These are phyloP conservation scores for Conus canariensis DNA, from an alignment of 2,888 invertebrate genomes.

Conservation along the genomic window DNA sequence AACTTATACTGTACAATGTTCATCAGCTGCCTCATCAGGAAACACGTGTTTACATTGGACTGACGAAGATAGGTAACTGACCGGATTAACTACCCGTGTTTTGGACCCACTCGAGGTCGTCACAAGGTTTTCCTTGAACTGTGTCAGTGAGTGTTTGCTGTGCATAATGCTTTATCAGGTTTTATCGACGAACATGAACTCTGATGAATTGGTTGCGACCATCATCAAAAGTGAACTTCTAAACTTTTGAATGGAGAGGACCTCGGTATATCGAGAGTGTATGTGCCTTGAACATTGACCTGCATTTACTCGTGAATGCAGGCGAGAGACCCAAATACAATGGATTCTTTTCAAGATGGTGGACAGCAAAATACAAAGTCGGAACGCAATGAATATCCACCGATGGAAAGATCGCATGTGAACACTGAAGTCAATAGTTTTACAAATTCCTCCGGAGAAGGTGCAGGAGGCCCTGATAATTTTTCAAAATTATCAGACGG, in stretches of 20 bases:
- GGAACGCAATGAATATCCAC: slow-evolving; percentile 65
- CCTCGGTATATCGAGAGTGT: not conserved
- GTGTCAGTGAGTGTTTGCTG: slow-evolving; percentile 58
- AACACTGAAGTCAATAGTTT: slow-evolving; percentile 73
- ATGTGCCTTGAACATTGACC: slow-evolving; percentile 8
- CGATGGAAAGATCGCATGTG: slow-evolving; percentile 71
- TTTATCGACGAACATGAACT: slow-evolving; percentile 64
- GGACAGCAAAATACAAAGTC: slow-evolving; percentile 73
- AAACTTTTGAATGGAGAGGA: slow-evolving; percentile 46
- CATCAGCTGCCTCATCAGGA: slow-evolving; percentile 62
- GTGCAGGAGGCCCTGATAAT: slow-evolving; percentile 64
- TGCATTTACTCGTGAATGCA: not conserved
- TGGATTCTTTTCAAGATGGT: slow-evolving; percentile 78
- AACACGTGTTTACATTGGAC: slow-evolving; percentile 69
- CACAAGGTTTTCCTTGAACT: slow-evolving; percentile 52
- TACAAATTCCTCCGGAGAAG: slow-evolving; percentile 66
- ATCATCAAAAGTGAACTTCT: slow-evolving; percentile 44
- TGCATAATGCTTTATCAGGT: slow-evolving; percentile 67
- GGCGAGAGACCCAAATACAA: slow-evolving; percentile 69
- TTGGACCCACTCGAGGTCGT: slow-evolving; percentile 44
- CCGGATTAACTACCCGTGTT: slow-evolving; percentile 49
- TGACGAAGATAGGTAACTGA: slow-evolving; percentile 46
- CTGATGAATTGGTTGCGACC: slow-evolving; percentile 41
- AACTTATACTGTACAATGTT: slow-evolving; percentile 69
- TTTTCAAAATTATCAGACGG: slow-evolving; percentile 71